These are phyloP conservation scores for Kradibia gibbosae DNA, from an alignment of 1,140 invertebrate species.

Conservation along the genomic window DNA sequence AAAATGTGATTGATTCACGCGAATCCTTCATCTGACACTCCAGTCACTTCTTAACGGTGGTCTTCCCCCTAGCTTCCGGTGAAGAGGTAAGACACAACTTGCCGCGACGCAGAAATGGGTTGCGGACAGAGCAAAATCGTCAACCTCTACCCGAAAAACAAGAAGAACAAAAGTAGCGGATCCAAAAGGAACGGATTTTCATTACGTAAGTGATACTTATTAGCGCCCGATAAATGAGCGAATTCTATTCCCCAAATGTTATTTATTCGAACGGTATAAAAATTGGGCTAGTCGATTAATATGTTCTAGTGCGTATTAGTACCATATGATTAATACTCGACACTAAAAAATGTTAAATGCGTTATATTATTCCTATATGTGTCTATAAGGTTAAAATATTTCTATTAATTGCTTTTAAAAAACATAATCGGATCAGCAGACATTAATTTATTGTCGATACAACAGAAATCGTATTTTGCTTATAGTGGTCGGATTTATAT, in stretches of 20 bases:
- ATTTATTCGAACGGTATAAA: too few species aligned
- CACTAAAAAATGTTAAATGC: too few species aligned
- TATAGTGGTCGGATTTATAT: too few species aligned
- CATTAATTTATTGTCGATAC: too few species aligned
- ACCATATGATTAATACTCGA: too few species aligned
- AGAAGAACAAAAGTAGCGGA: slow-evolving; percentile 72
- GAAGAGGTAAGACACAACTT: slow-evolving; percentile 50
- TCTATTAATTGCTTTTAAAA: too few species aligned
- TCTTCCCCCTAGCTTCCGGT: slow-evolving; percentile 40
- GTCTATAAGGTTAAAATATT: too few species aligned
- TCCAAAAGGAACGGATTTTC: slow-evolving; percentile 71
- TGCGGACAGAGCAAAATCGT: slow-evolving; percentile 76
- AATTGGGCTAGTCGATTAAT: too few species aligned
- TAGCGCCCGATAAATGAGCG: background rate
- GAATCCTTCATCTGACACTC: background rate
- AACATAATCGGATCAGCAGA: too few species aligned
- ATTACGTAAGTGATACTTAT: slow-evolving; percentile 60
- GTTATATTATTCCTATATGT: too few species aligned
- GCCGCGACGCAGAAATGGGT: slow-evolving; percentile 69
- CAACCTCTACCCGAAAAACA: slow-evolving; percentile 74
- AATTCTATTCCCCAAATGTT: background rate
- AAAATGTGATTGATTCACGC: slow-evolving; percentile 27
- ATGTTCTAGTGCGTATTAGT: too few species aligned
- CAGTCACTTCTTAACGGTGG: slow-evolving; percentile 40
- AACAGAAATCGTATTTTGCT: too few species aligned